Evolutionary conservation across 2,888 invertebrate species (phyloP), one percentile per base, ranked within the genome.

Genomic region (Drosophila mettleri): DNA sequence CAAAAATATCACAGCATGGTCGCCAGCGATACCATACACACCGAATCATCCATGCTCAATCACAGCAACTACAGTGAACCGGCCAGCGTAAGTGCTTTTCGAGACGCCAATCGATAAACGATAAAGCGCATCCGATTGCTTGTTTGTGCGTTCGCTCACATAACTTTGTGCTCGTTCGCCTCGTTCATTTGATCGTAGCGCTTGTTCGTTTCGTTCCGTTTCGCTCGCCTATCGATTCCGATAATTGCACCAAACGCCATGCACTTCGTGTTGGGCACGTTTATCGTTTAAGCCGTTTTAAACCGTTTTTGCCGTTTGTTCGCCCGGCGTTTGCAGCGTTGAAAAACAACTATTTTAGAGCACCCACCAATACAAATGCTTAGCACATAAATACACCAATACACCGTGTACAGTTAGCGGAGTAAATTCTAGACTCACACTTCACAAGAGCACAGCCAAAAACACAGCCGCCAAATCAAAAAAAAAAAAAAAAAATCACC

Each of bases 21-120:
- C 43, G 80, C 85, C 73, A 91, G 89, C 76, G 90, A 89, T 64
- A 88, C 89, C 62, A 82, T 86, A 72, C 84, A 80, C 64, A 88
- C 88, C 67, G 90, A 88, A 61, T 88, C 90, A 45, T 86, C 86
- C 58, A 77, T 86, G 64, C 74, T 87, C 70, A 88, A 86, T 74
- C 79, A 75, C 72, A 90, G 80, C 80, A 80, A 84, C 82, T 84
- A 86, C 87, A 86, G 86, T 70, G 88, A 86, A 74, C 88, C 86
- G 81, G 88, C 75, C 84, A 90, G 91, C 87, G 91, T 90, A 90
- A 90, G 90, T 90, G 67, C 64, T 69, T 48, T 54, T 45, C 43
- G 49, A 75, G 24, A 54, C 24, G 52, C 27, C 34, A 31, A 51
- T 41, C 48, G 46, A 54, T 57, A 41, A 39, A 36, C 45, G 31